Conservation (phyloP, 2,888 invertebrate genomes). For the Orthonychiurus folsomi region DNA sequence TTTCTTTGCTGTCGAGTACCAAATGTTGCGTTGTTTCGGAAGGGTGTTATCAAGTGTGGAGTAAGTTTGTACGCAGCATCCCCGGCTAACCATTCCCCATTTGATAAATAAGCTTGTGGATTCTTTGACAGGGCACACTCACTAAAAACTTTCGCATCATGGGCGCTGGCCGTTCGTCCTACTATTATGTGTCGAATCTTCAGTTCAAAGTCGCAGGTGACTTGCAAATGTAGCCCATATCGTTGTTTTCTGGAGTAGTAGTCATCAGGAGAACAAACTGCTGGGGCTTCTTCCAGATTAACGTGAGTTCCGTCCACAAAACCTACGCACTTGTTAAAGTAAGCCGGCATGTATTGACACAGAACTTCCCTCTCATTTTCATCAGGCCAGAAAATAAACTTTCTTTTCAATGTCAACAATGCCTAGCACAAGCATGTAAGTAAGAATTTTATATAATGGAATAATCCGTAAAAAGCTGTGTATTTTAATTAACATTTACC, state of each 20-base stretch:
- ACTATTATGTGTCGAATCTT: slow-evolving; percentile 9
- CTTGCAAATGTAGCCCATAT: slow-evolving; percentile 1
- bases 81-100: slow-evolving; percentile 10
- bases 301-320: slow-evolving; percentile 3
- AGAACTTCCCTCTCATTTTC: slow-evolving; percentile 3
- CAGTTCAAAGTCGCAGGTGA: background rate
- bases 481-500: background rate
- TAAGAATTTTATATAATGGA: background rate
- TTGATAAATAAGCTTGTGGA: background rate
- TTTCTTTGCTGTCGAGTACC: background rate
- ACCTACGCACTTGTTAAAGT: background rate
- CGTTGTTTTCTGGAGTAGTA: background rate
- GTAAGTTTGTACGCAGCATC: slow-evolving; percentile 9
- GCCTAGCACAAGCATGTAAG: background rate
- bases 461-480: background rate
- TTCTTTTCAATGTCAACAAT: background rate
- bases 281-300: background rate
- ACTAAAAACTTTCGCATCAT: slow-evolving; percentile 5
- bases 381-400: background rate
- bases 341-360: background rate
- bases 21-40: slow-evolving; percentile 9
- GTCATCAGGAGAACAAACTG: background rate
- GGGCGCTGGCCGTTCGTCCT: slow-evolving; percentile 6
- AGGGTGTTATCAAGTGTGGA: slow-evolving; percentile 4
- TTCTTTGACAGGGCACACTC: background rate